Conservation (phyloP, 1,140 invertebrate species). For the Nylanderia fulva region DNA sequence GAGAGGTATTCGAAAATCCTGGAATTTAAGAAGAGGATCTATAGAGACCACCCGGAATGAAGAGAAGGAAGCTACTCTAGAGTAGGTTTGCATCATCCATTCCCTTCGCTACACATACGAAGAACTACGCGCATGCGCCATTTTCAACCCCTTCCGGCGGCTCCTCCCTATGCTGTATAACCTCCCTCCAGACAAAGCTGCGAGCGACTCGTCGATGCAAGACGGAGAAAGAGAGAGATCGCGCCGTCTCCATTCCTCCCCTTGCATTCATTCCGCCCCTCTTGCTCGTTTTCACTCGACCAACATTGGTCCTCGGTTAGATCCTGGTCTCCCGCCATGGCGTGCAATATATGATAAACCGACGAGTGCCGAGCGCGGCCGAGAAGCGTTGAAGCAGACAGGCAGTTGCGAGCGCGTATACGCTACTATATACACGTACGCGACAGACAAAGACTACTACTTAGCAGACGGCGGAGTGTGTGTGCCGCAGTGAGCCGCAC, state of each 20-base stretch:
- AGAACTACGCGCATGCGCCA: constrained; percentile 68
- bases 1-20: no score
- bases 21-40: no score
- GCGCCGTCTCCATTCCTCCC: constrained; percentile 52
- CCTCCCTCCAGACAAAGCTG: no score
- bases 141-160: constrained; percentile 20
- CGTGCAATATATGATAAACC: constrained; percentile 82
- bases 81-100: constrained; percentile 70
- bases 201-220: no score
- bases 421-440: constrained; percentile 64
- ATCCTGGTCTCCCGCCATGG: constrained; percentile 85
- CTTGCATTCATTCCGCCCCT: constrained; percentile 17
- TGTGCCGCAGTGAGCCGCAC: constrained; percentile 83
- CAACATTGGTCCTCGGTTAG: constrained; percentile 77
- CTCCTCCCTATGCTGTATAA: constrained; percentile 26
- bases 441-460: constrained; percentile 82
- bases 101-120: no score
- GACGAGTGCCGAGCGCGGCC: constrained; percentile 78
- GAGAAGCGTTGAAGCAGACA: no score
- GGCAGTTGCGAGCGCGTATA: constrained; percentile 80
- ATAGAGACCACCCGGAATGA: constrained; percentile 15
- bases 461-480: constrained; percentile 80
- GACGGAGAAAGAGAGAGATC: background rate
- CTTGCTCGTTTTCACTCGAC: constrained; percentile 66
- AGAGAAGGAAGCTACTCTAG: constrained; percentile 44